Evolutionary conservation across 2,888 invertebrate species (phyloP).

Genomic region (Suillia variegata): DNA sequence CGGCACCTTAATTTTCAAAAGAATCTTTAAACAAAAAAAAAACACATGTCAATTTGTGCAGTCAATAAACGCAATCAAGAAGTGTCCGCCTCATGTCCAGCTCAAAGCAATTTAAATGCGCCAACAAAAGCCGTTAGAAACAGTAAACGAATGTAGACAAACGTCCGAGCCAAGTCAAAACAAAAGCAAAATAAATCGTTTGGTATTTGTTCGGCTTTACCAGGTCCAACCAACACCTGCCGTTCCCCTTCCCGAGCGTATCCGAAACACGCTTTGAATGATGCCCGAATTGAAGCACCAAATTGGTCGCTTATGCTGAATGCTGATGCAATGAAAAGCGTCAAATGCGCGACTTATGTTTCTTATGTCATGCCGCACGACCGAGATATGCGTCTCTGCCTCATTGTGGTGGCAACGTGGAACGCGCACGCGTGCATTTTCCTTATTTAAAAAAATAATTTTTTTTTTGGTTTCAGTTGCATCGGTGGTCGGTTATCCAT

Average conservation of each 20-base stretch:
- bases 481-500: too few relatives aligned
- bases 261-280: not conserved
- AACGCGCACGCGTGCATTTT: too few relatives aligned
- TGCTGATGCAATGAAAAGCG: too few relatives aligned
- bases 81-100: not conserved
- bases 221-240: too few relatives aligned
- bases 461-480: too few relatives aligned
- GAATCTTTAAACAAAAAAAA: not conserved
- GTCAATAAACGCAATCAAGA: not conserved
- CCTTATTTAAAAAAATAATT: too few relatives aligned
- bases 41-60: constrained; percentile 3
- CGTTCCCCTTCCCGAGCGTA: not conserved
- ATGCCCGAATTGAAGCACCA: not conserved
- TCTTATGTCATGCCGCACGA: too few relatives aligned
- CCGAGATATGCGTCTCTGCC: too few relatives aligned
- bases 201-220: not conserved
- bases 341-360: too few relatives aligned
- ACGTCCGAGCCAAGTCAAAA: constrained; percentile 1
- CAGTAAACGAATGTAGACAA: not conserved
- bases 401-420: too few relatives aligned
- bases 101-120: not conserved
- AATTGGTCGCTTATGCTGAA: not conserved
- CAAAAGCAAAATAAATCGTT: constrained; percentile 11
- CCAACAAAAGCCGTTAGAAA: not conserved
- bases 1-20: not conserved